These are phyloP conservation scores for Antennarius striatus DNA, from an alignment of 2,113 vertebrate genomes.

Conservation along the genomic window DNA sequence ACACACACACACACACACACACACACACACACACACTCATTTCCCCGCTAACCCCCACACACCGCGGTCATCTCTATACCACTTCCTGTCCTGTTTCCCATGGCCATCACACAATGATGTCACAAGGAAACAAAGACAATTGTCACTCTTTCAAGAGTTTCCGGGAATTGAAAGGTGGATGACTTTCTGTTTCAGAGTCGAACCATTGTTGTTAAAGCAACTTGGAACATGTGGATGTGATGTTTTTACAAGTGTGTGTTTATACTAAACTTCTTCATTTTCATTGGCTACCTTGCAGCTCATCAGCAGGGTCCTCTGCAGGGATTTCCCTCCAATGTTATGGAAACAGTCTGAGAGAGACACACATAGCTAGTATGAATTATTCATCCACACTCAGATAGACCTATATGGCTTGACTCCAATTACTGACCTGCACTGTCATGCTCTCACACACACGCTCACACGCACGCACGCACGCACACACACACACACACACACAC, in stretches of 20 bases:
- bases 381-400: conserved; percentile 66
- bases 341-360: conserved; percentile 21
- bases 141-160: conserved; percentile 41
- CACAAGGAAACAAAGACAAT: conserved; percentile 43
- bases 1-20: conserved; percentile 9
- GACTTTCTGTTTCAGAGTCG: conserved; percentile 28
- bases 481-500: conserved; percentile 3
- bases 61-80: conserved; percentile 13
- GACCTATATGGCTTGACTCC: conserved; percentile 53
- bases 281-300: conserved; percentile 24
- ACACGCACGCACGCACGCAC: not conserved
- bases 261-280: conserved; percentile 27
- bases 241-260: not conserved
- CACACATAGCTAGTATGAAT: conserved; percentile 47
- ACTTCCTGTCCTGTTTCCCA: conserved; percentile 64
- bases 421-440: conserved; percentile 59
- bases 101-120: conserved; percentile 44
- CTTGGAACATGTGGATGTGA: not conserved
- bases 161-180: conserved; percentile 50
- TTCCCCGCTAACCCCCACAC: conserved; percentile 36
- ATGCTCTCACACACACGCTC: conserved; percentile 14
- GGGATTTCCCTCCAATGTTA: conserved; percentile 44
- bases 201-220: not conserved
- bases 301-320: conserved; percentile 13
- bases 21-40: conserved; percentile 6